Conservation (phyloP, 2,113 vertebrate genomes). For the Urocitellus parryii region DNA sequence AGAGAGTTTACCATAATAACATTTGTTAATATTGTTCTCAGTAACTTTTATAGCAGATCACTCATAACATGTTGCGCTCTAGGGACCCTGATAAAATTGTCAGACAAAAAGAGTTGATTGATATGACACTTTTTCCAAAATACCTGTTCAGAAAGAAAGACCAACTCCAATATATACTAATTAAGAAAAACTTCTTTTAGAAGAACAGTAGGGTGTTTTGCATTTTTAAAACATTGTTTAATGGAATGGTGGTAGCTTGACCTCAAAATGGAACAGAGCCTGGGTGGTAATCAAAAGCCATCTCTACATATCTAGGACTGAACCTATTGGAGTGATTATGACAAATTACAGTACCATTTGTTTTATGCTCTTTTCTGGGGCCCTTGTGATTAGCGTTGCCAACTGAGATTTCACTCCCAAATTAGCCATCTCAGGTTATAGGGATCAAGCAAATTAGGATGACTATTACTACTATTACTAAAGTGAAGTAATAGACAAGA, state of each 20-base stretch:
- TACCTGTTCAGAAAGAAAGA: constrained; percentile 38
- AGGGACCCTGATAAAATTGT: constrained; percentile 42
- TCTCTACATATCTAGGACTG: not conserved
- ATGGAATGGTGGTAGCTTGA: not conserved
- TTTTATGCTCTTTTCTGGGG: not conserved
- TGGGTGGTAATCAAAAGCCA: constrained; percentile 6
- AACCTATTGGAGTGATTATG: not conserved
- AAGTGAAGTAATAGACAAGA: not conserved
- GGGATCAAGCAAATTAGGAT: not conserved
- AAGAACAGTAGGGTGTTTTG: not conserved
- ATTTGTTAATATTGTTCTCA: constrained; percentile 68
- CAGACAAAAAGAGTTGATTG: constrained; percentile 39
- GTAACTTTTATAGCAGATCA: constrained; percentile 53
- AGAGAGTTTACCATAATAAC: constrained; percentile 59
- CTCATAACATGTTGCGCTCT: constrained; percentile 29
- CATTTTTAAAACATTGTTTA: constrained; percentile 7
- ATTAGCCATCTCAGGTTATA: not conserved
- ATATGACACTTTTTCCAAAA: not conserved
- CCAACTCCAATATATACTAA: constrained; percentile 35
- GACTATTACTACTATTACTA: not conserved
- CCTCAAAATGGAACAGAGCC: not conserved
- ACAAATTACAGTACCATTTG: not conserved
- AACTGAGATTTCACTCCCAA: not conserved
- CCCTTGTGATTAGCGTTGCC: not conserved
- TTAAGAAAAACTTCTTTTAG: constrained; percentile 35